Base-by-base conservation (phyloP, 2,797 vertebrate genomes). In the Rhinogobio ventralis region DNA sequence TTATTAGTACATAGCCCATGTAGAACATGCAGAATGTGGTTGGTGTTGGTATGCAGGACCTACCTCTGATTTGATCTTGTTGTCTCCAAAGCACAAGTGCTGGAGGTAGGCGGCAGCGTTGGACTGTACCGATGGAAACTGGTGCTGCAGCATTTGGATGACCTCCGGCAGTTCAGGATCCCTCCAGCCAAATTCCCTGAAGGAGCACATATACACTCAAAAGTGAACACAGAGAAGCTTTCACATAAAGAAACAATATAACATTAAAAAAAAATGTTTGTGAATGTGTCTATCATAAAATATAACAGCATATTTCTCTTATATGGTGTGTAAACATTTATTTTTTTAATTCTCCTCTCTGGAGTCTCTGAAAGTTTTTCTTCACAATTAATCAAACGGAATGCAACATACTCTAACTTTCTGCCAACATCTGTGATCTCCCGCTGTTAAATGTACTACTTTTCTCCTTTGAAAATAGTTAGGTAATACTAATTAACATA, bases 71-170 rank as follows among this genome's bases (percentile, higher is more conserved):
- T 98, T 99, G 94, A 97, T 99, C 95, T 99, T 99, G 94, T 99
- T 99, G 96, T 99, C 98, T 94, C 98, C 98, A 0, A 99, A 99
- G 93, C 98, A 99, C 87, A 99, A 96, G 92, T 99, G 98, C 82
- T 99, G 98, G 64, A 99, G 95, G 89, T 99, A 99, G 88, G 98
- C 98, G 67, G 98, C 98, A 76, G 98, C 98, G 4, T 99, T 99
- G 13, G 98, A 99, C 93, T 99, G 98, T 88, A 99, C 98, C 0
- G 98, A 99, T 57, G 98, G 98, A 90, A 99, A 99, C 39, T 99
- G 98, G 90, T 99, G 98, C 84, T 99, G 98, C 87, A 99, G 93
- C 98, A 99, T 99, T 94, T 99, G 98, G 92, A 99, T 99, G 90
- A 99, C 98, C 92, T 99, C 98, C 20, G 98, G 98, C 92, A 99